Conservation (phyloP, 2,888 invertebrate genomes). For the Sarcophaga carnaria region DNA sequence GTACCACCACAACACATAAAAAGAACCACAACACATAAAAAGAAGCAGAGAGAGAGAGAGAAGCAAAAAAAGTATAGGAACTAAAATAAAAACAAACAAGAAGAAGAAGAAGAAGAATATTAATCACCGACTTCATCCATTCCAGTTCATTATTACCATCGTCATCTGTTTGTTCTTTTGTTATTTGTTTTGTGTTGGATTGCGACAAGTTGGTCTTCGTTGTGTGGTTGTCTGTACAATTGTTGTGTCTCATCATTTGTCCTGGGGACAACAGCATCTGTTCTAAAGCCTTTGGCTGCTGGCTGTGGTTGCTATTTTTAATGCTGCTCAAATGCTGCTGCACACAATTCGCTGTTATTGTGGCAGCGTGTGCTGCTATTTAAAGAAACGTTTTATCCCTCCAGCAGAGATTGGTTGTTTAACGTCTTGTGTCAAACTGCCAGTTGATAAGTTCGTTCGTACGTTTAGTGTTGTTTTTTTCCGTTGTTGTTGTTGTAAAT, state of each 20-base stretch:
- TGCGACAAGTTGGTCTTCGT: slow-evolving; percentile 54
- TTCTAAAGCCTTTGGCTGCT: slow-evolving; percentile 67
- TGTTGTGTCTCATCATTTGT: slow-evolving; percentile 51
- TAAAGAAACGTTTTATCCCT: slow-evolving; percentile 55
- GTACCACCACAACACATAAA: background rate
- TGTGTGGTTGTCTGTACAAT: slow-evolving; percentile 35
- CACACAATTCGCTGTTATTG: slow-evolving; percentile 22
- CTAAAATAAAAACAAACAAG: background rate
- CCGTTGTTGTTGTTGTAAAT: slow-evolving; percentile 40
- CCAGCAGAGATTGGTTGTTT: slow-evolving; percentile 47
- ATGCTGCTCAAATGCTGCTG: background rate
- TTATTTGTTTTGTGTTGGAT: slow-evolving; percentile 5
- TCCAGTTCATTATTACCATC: slow-evolving; percentile 52
- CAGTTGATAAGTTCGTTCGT: background rate
- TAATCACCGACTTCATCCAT: slow-evolving; percentile 39
- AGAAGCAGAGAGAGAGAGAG: background rate
- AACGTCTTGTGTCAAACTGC: background rate
- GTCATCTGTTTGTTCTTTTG: slow-evolving; percentile 24
- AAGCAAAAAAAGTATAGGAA: background rate
- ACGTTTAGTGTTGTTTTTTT: background rate
- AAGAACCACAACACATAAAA: background rate
- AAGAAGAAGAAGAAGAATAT: slow-evolving; percentile 5
- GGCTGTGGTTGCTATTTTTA: too few relatives aligned
- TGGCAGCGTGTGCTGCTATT: slow-evolving; percentile 66
- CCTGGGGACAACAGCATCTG: slow-evolving; percentile 69